Conservation (phyloP, 2,797 vertebrate species). For the Spondyliosoma cantharus region DNA sequence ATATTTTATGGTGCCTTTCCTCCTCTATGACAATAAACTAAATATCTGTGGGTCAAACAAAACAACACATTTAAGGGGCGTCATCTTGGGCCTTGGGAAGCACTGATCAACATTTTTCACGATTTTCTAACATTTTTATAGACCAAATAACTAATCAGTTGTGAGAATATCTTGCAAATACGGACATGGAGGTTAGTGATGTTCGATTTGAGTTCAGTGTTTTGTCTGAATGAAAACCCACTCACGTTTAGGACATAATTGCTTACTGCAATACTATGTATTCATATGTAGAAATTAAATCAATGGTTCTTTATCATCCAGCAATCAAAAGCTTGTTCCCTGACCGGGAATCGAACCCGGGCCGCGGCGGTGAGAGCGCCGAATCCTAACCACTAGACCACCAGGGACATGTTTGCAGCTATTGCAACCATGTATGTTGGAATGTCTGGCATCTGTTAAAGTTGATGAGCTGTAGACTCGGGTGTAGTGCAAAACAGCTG, state of each 20-base stretch:
- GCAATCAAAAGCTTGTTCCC: conserved; percentile 64
- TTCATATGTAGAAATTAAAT: background rate
- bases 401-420: accelerated
- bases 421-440: accelerated
- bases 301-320: background rate
- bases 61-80: too few species aligned
- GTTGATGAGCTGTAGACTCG: background rate
- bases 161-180: background rate
- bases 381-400: conserved; percentile 79
- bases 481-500: background rate
- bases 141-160: too few species aligned
- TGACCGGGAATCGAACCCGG: conserved; percentile 84
- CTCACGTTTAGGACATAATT: background rate
- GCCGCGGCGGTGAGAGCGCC: conserved; percentile 81
- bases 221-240: background rate
- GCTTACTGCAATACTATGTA: background rate
- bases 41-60: too few species aligned
- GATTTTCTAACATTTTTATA: too few species aligned
- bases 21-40: too few species aligned
- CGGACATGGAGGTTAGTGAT: background rate
- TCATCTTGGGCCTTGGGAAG: too few species aligned
- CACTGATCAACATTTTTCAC: too few species aligned
- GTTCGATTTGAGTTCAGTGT: too few species aligned
- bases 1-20: too few species aligned
- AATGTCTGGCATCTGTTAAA: conserved; percentile 6